Evolutionary conservation across 2,888 invertebrate species (phyloP).

Genomic region (Cephus pulcher): DNA sequence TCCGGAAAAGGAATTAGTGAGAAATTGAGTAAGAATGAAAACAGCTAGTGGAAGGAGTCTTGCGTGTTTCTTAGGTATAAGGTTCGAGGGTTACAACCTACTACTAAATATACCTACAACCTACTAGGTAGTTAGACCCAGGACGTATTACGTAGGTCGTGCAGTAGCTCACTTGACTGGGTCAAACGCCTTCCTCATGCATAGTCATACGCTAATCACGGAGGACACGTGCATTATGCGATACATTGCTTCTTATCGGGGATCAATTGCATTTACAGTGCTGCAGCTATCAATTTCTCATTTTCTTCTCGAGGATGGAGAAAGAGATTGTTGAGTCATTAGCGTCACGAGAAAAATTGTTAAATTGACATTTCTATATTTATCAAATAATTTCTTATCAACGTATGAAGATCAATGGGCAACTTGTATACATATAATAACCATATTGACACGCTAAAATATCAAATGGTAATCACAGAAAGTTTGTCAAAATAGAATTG

Average conservation of each 20-base stretch:
- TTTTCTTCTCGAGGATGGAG: neutral
- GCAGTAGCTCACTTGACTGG: slow-evolving; percentile 34
- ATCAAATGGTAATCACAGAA: neutral
- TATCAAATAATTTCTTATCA: neutral
- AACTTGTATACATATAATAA: neutral
- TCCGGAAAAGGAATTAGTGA: neutral
- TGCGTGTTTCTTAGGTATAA: slow-evolving; percentile 1
- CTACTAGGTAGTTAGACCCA: slow-evolving; percentile 1
- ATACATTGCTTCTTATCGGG: neutral
- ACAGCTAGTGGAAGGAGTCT: neutral
- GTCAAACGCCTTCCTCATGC: slow-evolving; percentile 44
- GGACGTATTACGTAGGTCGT: neutral
- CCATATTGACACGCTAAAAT: neutral
- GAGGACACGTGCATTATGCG: slow-evolving; percentile 27
- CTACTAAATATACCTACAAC: neutral
- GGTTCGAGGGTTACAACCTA: neutral
- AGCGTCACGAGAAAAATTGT: neutral
- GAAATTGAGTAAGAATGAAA: neutral
- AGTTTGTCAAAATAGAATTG: neutral
- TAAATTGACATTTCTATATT: neutral
- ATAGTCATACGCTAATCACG: slow-evolving; percentile 41
- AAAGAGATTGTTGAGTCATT: neutral
- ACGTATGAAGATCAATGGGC: neutral
- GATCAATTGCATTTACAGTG: neutral
- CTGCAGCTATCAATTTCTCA: neutral